A percentile compares a stretch with the other conserved stretches of the same genome.
phyloP scores from a whole-genome alignment of 2,888 invertebrate genomes.

The Papilio demoleus region DNA sequence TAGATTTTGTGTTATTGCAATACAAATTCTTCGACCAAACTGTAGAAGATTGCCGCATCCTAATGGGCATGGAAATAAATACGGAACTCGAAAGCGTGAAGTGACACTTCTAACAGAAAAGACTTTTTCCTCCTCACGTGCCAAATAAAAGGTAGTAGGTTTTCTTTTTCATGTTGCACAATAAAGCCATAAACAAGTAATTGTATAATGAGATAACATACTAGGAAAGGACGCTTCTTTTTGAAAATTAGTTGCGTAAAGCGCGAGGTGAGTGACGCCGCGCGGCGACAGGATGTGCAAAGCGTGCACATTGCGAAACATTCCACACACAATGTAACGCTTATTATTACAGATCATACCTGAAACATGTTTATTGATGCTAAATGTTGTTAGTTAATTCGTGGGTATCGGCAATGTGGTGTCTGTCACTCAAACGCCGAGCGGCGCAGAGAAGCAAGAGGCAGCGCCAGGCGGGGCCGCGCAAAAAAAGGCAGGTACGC shows the following conservation, averaged over 20 bases:
- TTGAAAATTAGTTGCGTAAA: conserved; percentile 2
- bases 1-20: too few species aligned
- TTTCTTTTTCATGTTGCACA: too few species aligned
- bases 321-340: neutral
- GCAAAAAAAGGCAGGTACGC: conserved; percentile 82
- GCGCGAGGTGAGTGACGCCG: neutral
- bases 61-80: too few species aligned
- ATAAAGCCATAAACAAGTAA: neutral
- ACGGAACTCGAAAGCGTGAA: too few species aligned
- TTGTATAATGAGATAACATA: neutral
- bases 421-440: conserved; percentile 80
- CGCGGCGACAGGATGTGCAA: neutral
- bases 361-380: too few species aligned
- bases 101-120: too few species aligned
- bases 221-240: neutral
- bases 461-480: conserved; percentile 85
- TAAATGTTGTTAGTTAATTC: neutral
- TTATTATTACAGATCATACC: too few species aligned
- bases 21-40: too few species aligned
- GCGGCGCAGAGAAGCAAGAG: conserved; percentile 81
- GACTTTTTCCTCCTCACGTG: too few species aligned
- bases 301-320: neutral
- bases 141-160: too few species aligned
- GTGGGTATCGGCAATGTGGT: neutral
- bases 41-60: too few species aligned